Base-by-base conservation (phyloP, 2,113 vertebrate species). In the Channa maculata region DNA sequence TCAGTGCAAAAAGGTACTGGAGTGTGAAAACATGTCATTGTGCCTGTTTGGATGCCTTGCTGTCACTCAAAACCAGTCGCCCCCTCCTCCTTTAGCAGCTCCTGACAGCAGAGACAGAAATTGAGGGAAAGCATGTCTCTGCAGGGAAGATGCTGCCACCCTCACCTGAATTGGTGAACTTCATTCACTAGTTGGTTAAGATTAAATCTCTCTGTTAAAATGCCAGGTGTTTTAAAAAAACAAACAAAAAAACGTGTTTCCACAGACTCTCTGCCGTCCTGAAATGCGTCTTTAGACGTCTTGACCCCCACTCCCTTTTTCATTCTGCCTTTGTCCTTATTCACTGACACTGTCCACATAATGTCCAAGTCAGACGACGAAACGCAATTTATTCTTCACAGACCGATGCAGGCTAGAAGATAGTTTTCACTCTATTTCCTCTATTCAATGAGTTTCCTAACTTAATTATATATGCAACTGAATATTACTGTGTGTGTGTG, bases 131-230 rank as follows among this genome's bases (percentile, higher is more conserved):
- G 44, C 10, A 3, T 55, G 6, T 44, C 37, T 37, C 41, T 58
- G 15, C 46, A 51, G 57, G 37, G 10, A 50, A 33, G 53, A 44
- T 3, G 55, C 41, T 44, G 36, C 37, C 7, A 13, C 53, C 52
- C 65, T 51, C 44, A 3, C 6, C 24, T 64, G 46, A 52, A 0
- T 46, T 65, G 55, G 44, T 51, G n/a, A 60, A 44, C 24, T 59
- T 77, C 36, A 33, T 70, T 50, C 43, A 24, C 39, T 48, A 33
- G 13, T 12, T 44, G 5, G 45, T 72, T 41, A 64, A 2, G 14
- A 24, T 12, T 44, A 60, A 34, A 44, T 41, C 14, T 62, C 36
- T n/a, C 15, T 37, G 61, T 33, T 38, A 44, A 55, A 5, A 10
- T 38, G 14, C 1, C 59, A 69, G 51, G 38, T 51, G 38, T 43